phyloP scores from a whole-genome alignment of 2,113 vertebrate species.

The Chaenocephalus aceratus region DNA sequence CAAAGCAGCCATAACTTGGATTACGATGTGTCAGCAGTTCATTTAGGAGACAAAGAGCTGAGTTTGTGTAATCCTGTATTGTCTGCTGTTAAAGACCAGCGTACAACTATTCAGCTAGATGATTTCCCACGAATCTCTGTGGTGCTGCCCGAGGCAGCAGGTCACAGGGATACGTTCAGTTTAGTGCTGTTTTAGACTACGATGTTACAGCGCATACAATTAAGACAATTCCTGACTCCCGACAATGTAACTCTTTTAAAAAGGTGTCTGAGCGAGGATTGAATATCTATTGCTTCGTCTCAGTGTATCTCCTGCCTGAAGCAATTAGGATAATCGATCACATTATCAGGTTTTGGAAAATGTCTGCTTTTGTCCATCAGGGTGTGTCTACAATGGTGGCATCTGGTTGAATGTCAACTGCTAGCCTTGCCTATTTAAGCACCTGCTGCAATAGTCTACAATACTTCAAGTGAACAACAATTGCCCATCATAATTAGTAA shows the following conservation, averaged over 20 bases:
- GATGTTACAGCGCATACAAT: slow-evolving; percentile 49
- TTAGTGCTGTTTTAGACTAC: slow-evolving; percentile 26
- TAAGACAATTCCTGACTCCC: slow-evolving; percentile 18
- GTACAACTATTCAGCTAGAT: slow-evolving; percentile 65
- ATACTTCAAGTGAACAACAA: background rate
- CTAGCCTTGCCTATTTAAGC: slow-evolving; percentile 5
- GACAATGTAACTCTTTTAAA: slow-evolving; percentile 41
- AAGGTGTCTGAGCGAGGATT: slow-evolving; percentile 34
- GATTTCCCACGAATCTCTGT: slow-evolving; percentile 73
- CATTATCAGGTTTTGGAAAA: slow-evolving; percentile 56
- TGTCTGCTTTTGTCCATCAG: slow-evolving; percentile 56
- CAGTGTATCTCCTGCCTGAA: slow-evolving; percentile 47
- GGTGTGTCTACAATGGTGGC: slow-evolving; percentile 48
- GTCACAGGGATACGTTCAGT: slow-evolving; percentile 51
- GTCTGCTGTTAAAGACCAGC: slow-evolving; percentile 71
- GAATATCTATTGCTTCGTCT: slow-evolving; percentile 43
- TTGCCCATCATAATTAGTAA: background rate
- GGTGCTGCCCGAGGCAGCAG: slow-evolving; percentile 67
- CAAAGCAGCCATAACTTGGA: slow-evolving; percentile 54
- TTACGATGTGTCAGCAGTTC: slow-evolving; percentile 73
- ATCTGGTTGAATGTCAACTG: slow-evolving; percentile 15
- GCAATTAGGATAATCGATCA: slow-evolving; percentile 52
- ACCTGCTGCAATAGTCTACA: background rate
- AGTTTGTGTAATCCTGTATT: slow-evolving; percentile 79
- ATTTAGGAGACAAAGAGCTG: slow-evolving; percentile 66